These are phyloP conservation scores for Chlorospingus flavigularis DNA, from an alignment of 2,797 vertebrate species.

Conservation along the genomic window DNA sequence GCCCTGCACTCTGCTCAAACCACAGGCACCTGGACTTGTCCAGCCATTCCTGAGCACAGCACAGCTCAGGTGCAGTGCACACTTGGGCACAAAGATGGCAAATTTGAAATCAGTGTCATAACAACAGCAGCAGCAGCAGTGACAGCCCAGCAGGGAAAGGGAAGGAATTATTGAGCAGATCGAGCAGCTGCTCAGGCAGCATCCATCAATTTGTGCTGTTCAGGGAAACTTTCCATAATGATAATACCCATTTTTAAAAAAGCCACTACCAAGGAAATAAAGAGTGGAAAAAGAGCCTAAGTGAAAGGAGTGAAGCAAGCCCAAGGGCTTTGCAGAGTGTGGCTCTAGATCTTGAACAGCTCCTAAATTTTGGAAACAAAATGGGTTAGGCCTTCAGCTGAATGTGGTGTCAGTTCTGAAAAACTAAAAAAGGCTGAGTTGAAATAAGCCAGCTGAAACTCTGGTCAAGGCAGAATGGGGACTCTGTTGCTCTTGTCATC, in stretches of 20 bases:
- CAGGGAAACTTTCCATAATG: not conserved
- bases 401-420: not conserved
- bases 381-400: not conserved
- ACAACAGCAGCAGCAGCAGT: not conserved
- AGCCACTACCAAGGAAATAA: not conserved
- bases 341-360: not conserved
- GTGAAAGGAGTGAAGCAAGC: not conserved
- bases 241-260: not conserved
- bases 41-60: not conserved
- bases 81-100: not conserved
- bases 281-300: not conserved
- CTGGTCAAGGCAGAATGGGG: rapidly evolving
- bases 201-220: not conserved
- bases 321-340: not conserved
- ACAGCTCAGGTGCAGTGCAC: not conserved
- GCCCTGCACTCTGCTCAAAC: not conserved
- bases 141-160: not conserved
- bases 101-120: not conserved
- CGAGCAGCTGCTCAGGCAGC: not conserved
- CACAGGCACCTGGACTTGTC: not conserved
- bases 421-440: not conserved
- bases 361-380: not conserved
- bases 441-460: not conserved
- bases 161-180: not conserved
- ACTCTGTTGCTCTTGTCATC: not conserved